Evolutionary conservation across 1,140 invertebrate species (phyloP).

Genomic region (Drosophila sproati): DNA sequence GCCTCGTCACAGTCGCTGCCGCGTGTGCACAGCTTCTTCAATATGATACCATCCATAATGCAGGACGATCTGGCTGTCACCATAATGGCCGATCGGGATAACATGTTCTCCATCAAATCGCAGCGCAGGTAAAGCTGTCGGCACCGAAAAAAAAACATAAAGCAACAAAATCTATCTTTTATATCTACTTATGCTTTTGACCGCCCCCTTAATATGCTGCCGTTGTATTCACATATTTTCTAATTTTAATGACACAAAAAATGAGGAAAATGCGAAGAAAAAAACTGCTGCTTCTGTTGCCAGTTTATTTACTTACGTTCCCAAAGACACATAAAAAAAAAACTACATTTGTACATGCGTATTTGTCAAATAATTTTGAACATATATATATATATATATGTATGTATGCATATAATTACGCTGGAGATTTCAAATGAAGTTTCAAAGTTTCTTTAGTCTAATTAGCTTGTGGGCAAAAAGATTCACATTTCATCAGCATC

Average conservation of each 20-base stretch:
- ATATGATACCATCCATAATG: slow-evolving; percentile 81
- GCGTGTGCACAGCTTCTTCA: slow-evolving; percentile 82
- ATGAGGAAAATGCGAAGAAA: slow-evolving; percentile 3
- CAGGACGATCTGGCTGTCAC: slow-evolving; percentile 80
- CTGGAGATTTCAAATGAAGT: slow-evolving; percentile 10
- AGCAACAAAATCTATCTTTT: neutral
- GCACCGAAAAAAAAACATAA: neutral
- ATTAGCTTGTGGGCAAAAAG: slow-evolving; percentile 6
- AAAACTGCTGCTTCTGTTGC: slow-evolving; percentile 6
- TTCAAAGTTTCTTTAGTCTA: slow-evolving; percentile 16
- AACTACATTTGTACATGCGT: slow-evolving; percentile 8
- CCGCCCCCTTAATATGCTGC: neutral
- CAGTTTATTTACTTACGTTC: slow-evolving; percentile 23
- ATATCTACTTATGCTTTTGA: neutral
- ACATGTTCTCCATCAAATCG: slow-evolving; percentile 82
- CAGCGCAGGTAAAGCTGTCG: slow-evolving; percentile 68
- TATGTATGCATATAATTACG: neutral
- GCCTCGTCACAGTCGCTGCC: slow-evolving; percentile 77
- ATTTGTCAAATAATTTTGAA: slow-evolving; percentile 20
- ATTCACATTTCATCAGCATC: neutral
- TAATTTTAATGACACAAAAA: slow-evolving; percentile 2
- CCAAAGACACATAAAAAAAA: too few relatives aligned
- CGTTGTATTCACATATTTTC: neutral
- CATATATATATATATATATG: neutral
- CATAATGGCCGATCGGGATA: slow-evolving; percentile 75